A percentile compares a stretch with the other conserved stretches of the same genome.
phyloP scores from a whole-genome alignment of 2,888 invertebrate genomes.

The Craniophora ligustri region DNA sequence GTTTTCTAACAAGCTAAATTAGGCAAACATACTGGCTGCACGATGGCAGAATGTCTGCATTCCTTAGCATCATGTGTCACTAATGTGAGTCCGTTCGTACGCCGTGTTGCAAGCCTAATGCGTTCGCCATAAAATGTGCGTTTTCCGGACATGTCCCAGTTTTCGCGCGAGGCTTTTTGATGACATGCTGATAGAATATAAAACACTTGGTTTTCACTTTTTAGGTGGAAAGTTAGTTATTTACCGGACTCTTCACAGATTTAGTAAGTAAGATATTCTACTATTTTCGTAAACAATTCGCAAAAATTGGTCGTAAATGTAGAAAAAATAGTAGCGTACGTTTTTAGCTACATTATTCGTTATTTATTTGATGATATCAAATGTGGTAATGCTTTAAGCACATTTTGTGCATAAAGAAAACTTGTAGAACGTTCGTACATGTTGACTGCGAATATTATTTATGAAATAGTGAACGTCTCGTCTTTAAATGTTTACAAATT shows the following conservation, averaged over 20 bases:
- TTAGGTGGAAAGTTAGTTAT: slow-evolving; percentile 13
- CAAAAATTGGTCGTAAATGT: too few relatives aligned
- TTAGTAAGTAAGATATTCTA: too few relatives aligned
- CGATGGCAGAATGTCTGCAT: slow-evolving; percentile 49
- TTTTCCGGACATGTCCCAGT: slow-evolving; percentile 48
- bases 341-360: neutral
- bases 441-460: slow-evolving; percentile 40
- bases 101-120: slow-evolving; percentile 49
- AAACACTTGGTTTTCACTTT: slow-evolving; percentile 46
- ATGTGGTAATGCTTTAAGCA: slow-evolving; percentile 30
- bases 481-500: slow-evolving; percentile 40
- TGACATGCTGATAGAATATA: slow-evolving; percentile 29
- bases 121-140: slow-evolving; percentile 36
- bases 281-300: too few relatives aligned
- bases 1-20: slow-evolving; percentile 39
- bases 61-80: slow-evolving; percentile 46
- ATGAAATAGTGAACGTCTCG: slow-evolving; percentile 62
- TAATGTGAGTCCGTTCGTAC: slow-evolving; percentile 42
- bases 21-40: slow-evolving; percentile 37
- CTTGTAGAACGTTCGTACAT: slow-evolving; percentile 39
- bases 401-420: slow-evolving; percentile 28
- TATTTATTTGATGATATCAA: neutral
- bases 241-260: too few relatives aligned
- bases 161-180: slow-evolving; percentile 35
- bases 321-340: too few relatives aligned